Evolutionary conservation across 2,113 vertebrate genomes (phyloP), one percentile per base, ranked within the genome.

Genomic region (Nibea coibor): DNA sequence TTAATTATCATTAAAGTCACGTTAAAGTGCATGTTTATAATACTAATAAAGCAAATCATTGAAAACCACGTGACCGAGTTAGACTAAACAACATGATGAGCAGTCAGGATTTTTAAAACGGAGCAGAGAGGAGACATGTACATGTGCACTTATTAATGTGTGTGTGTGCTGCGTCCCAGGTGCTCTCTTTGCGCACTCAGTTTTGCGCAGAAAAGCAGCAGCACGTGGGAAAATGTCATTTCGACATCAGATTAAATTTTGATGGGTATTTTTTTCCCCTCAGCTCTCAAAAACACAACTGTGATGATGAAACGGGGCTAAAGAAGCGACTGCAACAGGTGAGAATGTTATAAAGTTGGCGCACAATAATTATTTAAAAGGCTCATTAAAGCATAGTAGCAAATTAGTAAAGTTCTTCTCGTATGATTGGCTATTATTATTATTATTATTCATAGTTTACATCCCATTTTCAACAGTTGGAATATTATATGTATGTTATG

Each of bases 401-500:
- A 50, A 42, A 4, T 50, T 35, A 8, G 12, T 39, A 12, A 22
- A 22, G 15, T 35, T 35, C 4, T 26, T 58, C 10, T 59, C 5
- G 3, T 19, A 35, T 35, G 31, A 35, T 1, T 7, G 31, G 31
- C 31, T 35, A 35, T 35, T 50, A 4, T 26, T 20, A 19, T 39
- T 28, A n/a, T 47, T 24, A 11, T 48, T 2, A 45, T 22, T 7
- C 1, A 0, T 19, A 28, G n/a, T 1, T 7, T 17, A 4, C 15
- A 5, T 11, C 5, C 0, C 20, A 53, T 26, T 4, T 24, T 15
- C 59, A 14, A 8, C 28, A 74, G 20, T 43, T 54, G 47, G 15
- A 26, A n/a, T 47, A 31, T 45, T 11, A 39, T 62, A 12, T 39
- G 7, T 39, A 39, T 80, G 75, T 42, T 80, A 78, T 81, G 88